Conservation (phyloP, 2,888 invertebrate genomes). For the Portevinia maculata region DNA sequence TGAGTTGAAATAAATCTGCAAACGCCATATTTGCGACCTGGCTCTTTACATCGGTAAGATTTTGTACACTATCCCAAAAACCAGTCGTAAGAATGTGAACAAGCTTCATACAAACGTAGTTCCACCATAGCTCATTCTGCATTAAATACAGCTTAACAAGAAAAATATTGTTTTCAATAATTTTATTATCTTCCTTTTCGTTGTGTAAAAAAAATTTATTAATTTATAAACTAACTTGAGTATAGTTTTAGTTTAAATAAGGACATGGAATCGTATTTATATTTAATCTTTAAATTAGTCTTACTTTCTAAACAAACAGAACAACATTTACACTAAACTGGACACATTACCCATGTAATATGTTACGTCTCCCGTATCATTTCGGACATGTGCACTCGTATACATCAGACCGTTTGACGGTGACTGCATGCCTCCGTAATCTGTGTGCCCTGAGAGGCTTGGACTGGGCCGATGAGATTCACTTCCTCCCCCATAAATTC, state of each 20-base stretch:
- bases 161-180: conserved; percentile 16
- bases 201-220: conserved; percentile 31
- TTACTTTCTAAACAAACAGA: conserved; percentile 59
- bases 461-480: conserved; percentile 90
- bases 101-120: no score
- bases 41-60: no score
- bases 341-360: conserved; percentile 83
- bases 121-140: no score
- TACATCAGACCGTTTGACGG: conserved; percentile 61
- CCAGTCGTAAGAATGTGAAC: no score
- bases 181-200: conserved; percentile 42
- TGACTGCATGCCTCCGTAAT: conserved; percentile 67
- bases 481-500: conserved; percentile 88
- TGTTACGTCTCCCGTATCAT: conserved; percentile 64
- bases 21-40: no score
- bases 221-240: conserved; percentile 35
- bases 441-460: conserved; percentile 85
- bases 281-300: conserved; percentile 48
- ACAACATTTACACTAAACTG: conserved; percentile 85
- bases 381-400: conserved; percentile 46
- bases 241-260: conserved; percentile 52
- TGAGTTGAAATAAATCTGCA: no score
- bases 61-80: no score
- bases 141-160: no score
- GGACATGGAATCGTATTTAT: conserved; percentile 28